phyloP scores from a whole-genome alignment of 2,888 invertebrate genomes.

The Stramonita haemastoma region DNA sequence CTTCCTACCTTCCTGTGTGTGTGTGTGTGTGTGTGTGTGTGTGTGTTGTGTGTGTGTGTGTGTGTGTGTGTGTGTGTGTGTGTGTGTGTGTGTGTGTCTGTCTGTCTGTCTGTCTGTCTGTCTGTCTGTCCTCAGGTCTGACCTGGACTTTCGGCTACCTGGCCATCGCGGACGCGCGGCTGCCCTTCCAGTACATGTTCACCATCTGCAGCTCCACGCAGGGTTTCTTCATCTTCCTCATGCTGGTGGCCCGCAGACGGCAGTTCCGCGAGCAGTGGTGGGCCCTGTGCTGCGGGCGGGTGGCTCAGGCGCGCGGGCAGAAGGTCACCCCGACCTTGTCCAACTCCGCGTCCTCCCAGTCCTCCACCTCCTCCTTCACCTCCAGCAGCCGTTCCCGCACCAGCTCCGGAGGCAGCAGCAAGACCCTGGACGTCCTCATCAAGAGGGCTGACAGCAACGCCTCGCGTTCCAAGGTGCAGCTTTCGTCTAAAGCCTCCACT shows the following conservation, averaged over 20 bases:
- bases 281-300: slow-evolving; percentile 59
- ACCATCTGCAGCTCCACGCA: slow-evolving; percentile 69
- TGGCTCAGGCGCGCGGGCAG: slow-evolving; percentile 54
- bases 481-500: background rate
- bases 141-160: slow-evolving; percentile 76
- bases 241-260: slow-evolving; percentile 65
- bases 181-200: slow-evolving; percentile 74
- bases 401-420: slow-evolving; percentile 42
- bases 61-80: too few species aligned
- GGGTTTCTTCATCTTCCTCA: slow-evolving; percentile 69
- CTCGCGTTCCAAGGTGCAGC: slow-evolving; percentile 29
- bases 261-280: slow-evolving; percentile 71
- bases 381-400: slow-evolving; percentile 35
- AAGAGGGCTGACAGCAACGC: slow-evolving; percentile 43
- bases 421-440: slow-evolving; percentile 42
- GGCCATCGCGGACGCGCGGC: slow-evolving; percentile 68
- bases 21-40: too few species aligned
- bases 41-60: too few species aligned
- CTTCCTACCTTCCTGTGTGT: too few species aligned
- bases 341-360: slow-evolving; percentile 44
- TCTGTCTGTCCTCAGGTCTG: slow-evolving; percentile 61
- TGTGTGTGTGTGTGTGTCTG: too few species aligned
- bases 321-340: slow-evolving; percentile 62
- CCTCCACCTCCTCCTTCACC: slow-evolving; percentile 12
- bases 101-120: too few species aligned